Conservation (phyloP, 2,888 invertebrate genomes). For the Eupithecia inturbata region DNA sequence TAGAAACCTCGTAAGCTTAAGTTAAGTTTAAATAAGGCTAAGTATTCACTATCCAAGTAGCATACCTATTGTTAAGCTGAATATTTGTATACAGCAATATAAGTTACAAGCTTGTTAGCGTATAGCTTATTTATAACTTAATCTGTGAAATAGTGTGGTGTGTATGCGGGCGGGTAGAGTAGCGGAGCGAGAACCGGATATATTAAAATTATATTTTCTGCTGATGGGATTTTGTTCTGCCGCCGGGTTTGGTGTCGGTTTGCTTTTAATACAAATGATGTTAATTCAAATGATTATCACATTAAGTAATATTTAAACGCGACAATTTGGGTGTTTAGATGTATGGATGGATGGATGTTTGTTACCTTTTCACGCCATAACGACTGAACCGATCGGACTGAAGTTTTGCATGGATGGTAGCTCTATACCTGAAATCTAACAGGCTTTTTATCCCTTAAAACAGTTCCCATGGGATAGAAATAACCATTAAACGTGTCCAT, state of each 20-base stretch:
- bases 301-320: no score
- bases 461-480: no score
- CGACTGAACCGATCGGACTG: no score
- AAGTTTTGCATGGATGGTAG: no score
- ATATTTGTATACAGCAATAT: constrained; percentile 45
- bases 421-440: no score
- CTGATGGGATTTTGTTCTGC: not conserved
- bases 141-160: constrained; percentile 39
- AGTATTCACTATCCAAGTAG: constrained; percentile 28
- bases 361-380: no score
- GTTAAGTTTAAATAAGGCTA: constrained; percentile 26
- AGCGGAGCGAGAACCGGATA: not conserved
- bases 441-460: no score
- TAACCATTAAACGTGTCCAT: no score
- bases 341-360: no score
- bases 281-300: not conserved
- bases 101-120: constrained; percentile 58
- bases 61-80: constrained; percentile 40
- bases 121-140: constrained; percentile 55
- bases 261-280: no score
- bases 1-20: not conserved
- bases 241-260: not conserved
- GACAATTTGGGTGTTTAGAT: no score
- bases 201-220: not conserved
- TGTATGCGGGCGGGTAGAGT: constrained; percentile 14